These are phyloP conservation scores for Zygogramma bicolorata DNA, from an alignment of 2,888 invertebrate genomes.

Conservation along the genomic window DNA sequence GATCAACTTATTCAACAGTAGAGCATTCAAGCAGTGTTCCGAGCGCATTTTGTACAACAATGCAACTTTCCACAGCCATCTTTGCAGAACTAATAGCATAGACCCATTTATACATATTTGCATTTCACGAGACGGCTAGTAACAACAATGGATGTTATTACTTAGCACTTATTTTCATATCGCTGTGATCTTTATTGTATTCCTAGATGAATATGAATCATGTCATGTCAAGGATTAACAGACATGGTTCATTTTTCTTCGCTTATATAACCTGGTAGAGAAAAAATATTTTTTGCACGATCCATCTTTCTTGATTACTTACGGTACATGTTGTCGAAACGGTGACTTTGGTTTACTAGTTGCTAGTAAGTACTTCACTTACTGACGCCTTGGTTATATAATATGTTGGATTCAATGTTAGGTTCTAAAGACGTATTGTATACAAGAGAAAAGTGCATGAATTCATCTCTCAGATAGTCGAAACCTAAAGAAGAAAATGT, in stretches of 20 bases:
- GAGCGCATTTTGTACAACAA: background rate
- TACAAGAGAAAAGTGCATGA: no score
- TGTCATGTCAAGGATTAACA: background rate
- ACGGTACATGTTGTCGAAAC: no score
- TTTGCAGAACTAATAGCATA: slow-evolving; percentile 21
- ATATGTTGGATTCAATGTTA: no score
- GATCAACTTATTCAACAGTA: background rate
- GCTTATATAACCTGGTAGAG: background rate
- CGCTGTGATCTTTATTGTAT: slow-evolving; percentile 5
- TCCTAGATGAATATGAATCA: slow-evolving; percentile 8
- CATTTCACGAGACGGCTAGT: slow-evolving; percentile 17
- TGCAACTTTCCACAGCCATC: slow-evolving; percentile 15
- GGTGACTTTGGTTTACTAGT: no score
- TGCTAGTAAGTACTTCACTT: no score
- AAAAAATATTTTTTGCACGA: no score
- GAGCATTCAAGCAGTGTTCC: background rate
- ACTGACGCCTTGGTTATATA: no score
- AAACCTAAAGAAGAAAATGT: no score
- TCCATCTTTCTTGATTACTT: no score
- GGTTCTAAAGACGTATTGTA: no score
- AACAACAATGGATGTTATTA: slow-evolving; percentile 19
- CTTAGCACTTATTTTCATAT: slow-evolving; percentile 9
- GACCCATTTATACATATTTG: slow-evolving; percentile 11
- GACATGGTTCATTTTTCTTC: background rate
- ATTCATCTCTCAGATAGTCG: no score